Evolutionary conservation across 1,140 invertebrate species (phyloP), one percentile per base, ranked within the genome.

Genomic region (Diploscapter pachys): DNA sequence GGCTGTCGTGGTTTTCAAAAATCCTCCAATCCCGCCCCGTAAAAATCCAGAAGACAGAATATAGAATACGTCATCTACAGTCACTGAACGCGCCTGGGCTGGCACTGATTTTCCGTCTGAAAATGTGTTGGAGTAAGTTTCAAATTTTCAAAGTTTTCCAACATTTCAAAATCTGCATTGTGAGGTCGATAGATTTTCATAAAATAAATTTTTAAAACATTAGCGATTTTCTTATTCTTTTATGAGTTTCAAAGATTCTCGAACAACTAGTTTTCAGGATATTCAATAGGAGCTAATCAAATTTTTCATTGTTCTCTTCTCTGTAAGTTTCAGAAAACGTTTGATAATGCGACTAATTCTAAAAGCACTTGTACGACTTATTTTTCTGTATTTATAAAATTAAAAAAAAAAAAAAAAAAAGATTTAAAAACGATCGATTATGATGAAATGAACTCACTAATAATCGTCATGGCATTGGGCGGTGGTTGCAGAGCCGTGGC

Each of bases 1-100:
- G 82, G 96, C 96, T 87, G 96, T 94, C 0, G 92, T 93, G 50
- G 52, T 68, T 48, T 68, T 68, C 51, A 52, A 6, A 9, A 68
- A 53, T 6, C 6, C 9, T 51, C 66, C 66, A 65, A 64, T 5
- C 63, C 51, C 8, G 56, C 66, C 66, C 57, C 51, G 11, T 6
- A 52, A 11, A 53, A 68, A 68, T 6, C 52, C 66, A 9, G 9
- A 5, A 6, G 51, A 50, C 9, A 68, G 51, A 8, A 5, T 52
- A n/a, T 68, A 9, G 66, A 68, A 48, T 13, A 55, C 66, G 5
- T 50, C 48, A 11, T 68, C 66, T 5, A 68, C 13, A 53, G 9
- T 54, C 52, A 68, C n/a, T 5, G 66, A 31, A 31, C 31, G 31
- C 31, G 31, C 31, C 31, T 31, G 31, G 31, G 31, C 31, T 31